Base-by-base conservation (phyloP, 2,797 vertebrate genomes). In the Sebastes matsubarae region DNA sequence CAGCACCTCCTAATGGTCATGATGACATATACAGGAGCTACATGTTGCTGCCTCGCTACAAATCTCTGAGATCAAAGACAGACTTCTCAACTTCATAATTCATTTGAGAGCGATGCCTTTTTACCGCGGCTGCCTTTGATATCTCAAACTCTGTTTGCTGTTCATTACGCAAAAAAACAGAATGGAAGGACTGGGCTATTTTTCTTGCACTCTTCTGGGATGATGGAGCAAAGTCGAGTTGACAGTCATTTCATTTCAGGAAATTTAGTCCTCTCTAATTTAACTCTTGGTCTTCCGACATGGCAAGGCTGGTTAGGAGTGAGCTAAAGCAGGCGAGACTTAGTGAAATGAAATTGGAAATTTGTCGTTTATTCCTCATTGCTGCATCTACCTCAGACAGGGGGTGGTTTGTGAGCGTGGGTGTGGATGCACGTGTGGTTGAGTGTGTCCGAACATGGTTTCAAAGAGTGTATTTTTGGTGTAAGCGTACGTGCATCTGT, bases 251-350 rank as follows among this genome's bases (percentile, higher is more conserved):
- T 92, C 71, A 81, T 88, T 93, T 96, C 93, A 93, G 93, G 90
- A 92, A 94, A 95, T 95, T 89, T 94, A 92, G 94, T 93, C 91
- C 82, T 92, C 85, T 83, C 88, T 89, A 91, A 94, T 94, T 96
- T 92, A 96, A 95, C 95, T 96, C 95, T 97, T 96, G 96, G 93
- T 97, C 96, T 86, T 97, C 96, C 94, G 95, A 96, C 55, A 95
- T 97, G 96, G 96, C 97, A 97, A 95, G 94, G 91, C 93, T 92
- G 94, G 96, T 97, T 97, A 97, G 95, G 92, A 82, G 79, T 97
- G 97, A 99, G 95, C 92, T 94, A 96, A 97, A 97, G 88, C 97
- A 98, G 97, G 94, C 95, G 75, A 85, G 83, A 38, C 88, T 88
- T 93, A 91, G 94, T 90, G 90, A 95, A 96, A 96, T 93, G 94